Evolutionary conservation across 2,113 vertebrate species (phyloP), one percentile per base, ranked within the genome.

Genomic region (Salvator merianae): DNA sequence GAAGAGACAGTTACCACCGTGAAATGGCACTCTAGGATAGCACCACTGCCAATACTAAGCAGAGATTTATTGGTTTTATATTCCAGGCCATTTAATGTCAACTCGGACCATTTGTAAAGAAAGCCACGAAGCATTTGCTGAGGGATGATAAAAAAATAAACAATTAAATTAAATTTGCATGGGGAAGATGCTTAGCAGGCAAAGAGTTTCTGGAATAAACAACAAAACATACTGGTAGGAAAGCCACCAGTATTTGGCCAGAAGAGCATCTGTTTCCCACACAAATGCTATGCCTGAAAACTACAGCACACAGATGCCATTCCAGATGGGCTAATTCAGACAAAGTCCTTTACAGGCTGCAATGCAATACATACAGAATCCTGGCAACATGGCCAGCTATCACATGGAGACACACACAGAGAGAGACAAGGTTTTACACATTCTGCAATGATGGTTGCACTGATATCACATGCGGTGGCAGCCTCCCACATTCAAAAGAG

Each of bases 111-210:
- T 65, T 71, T 87, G 92, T 91, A 84, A 55, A 86, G 62, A 76
- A 92, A 90, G 1, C 84, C 85, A 81, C 84, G 28, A 84, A 86
- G 63, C 75, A 78, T 43, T 74, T 70, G 75, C 71, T 81, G 66
- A n/a, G 68, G 79, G 82, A 83, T 85, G 91, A 77, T 20, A 65
- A 69, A 3, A 86, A 90, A 91, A 89, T 66, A 50, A 72, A 91
- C 83, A n/a, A 82, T 86, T 78, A 66, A 38, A 82, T 86, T 69
- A 69, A 77, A 82, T n/a, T 14, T 65, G 26, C 50, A 30, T 76
- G 72, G 38, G 62, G n/a, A n/a, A n/a, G n/a, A n/a, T n/a, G n/a
- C n/a, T n/a, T n/a, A n/a, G n/a, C n/a, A n/a, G n/a, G n/a, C n/a
- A n/a, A n/a, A n/a, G n/a, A n/a, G n/a, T n/a, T n/a, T n/a, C n/a